Base-by-base conservation (phyloP, 2,797 vertebrate genomes). In the Thamnophis elegans region DNA sequence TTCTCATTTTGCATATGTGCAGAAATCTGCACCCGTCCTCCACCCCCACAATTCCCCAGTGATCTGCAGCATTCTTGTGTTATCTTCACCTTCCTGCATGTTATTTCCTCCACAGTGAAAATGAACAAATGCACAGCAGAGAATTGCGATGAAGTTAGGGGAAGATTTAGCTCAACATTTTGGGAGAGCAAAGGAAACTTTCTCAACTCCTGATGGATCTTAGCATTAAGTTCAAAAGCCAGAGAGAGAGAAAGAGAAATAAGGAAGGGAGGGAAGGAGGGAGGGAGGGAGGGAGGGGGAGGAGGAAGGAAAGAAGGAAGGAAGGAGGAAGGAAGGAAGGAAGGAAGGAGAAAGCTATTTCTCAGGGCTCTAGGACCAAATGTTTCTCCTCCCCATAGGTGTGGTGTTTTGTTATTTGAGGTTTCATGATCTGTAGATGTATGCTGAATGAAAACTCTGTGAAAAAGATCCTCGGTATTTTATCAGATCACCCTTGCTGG, bases 401-500 rank as follows among this genome's bases (percentile, higher is more conserved):
- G 20, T 42, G 20, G 9, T 82, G 20, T 82, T 47, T 82, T 78
- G 73, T 78, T 78, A 78, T 42, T 42, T 42, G 7, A 78, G 18
- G 36, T 78, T 78, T 42, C 36, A 42, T 78, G 73, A 78, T 22
- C 73, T 22, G 9, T 82, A 47, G 4, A 25, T 25, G 9, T 82
- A 12, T 82, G 36, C 20, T 82, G 73, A 82, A 47, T 47, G 73
- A 47, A 82, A 82, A 42, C 73, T 25, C 73, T 25, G 36, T 82
- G 73, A 82, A 42, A 25, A 36, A 82, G 73, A 82, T 78, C 73
- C 11, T 42, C 36, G 22, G 18, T 90, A 93, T 91, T 91, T 93
- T 90, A 25, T 89, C 62, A 91, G 95, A 90, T 95, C 89, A 94
- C 94, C 94, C 92, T 87, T 51, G 73, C 25, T 92, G 87, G 88